Evolutionary conservation across 1,140 invertebrate genomes (phyloP).

Genomic region (Dysdera silvatica): DNA sequence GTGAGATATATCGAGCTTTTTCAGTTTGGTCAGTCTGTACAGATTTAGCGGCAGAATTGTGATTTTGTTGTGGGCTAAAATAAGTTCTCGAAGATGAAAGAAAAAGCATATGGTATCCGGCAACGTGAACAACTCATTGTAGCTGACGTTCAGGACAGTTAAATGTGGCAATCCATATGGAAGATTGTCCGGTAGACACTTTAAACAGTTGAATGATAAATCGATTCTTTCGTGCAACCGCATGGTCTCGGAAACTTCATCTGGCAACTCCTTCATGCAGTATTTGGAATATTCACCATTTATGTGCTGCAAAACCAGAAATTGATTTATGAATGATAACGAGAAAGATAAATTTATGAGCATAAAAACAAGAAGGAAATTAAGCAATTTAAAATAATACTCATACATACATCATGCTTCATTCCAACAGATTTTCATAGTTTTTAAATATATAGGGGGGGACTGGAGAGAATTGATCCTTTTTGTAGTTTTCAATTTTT

Average conservation of each 20-base stretch:
- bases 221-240: constrained; percentile 18
- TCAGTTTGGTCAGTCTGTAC: constrained; percentile 39
- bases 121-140: constrained; percentile 39
- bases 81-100: constrained; percentile 41
- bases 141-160: constrained; percentile 40
- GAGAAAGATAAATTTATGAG: not conserved
- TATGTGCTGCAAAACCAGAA: constrained; percentile 12
- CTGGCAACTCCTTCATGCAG: constrained; percentile 15
- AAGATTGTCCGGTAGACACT: constrained; percentile 40
- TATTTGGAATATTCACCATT: constrained; percentile 18
- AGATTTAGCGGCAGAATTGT: constrained; percentile 38
- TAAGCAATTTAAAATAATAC: not conserved
- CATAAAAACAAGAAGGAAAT: not conserved
- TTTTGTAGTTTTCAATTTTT: too few relatives aligned
- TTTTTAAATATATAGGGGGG: not conserved
- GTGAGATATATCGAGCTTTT: constrained; percentile 42
- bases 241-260: constrained; percentile 8
- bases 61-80: constrained; percentile 39
- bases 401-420: not conserved
- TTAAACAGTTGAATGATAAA: constrained; percentile 18
- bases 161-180: constrained; percentile 44
- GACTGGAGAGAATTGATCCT: not conserved
- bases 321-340: not conserved
- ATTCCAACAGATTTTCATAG: not conserved
- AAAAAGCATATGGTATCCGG: constrained; percentile 44